These are phyloP conservation scores for Bos taurus DNA, from an alignment of 2,113 vertebrate genomes.

Conservation along the genomic window DNA sequence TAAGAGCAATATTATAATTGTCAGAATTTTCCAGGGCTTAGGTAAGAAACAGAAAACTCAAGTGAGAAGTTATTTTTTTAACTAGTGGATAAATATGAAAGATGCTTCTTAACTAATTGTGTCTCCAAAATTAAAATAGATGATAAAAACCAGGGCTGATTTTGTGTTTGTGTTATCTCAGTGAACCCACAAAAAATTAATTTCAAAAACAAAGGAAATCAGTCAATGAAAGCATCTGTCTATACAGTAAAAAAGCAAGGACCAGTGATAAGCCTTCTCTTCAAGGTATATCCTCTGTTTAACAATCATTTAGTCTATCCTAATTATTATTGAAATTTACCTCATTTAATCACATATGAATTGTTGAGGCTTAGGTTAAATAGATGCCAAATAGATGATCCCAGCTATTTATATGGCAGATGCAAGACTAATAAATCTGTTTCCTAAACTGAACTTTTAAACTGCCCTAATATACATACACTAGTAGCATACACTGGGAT, in stretches of 20 bases:
- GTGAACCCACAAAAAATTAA: not conserved
- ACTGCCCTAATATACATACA: not conserved
- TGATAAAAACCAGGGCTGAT: not conserved
- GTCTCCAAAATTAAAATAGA: not conserved
- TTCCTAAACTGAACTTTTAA: not conserved
- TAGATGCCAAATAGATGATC: not conserved
- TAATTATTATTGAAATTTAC: not conserved
- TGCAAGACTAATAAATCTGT: not conserved
- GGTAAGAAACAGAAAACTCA: not conserved
- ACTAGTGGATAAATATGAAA: not conserved
- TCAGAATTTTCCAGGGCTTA: not conserved
- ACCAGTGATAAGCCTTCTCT: not conserved
- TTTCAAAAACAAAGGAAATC: not conserved
- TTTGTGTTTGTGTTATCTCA: not conserved
- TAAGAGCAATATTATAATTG: not conserved
- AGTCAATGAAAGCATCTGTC: not conserved
- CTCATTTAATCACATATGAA: not conserved
- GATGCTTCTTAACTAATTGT: not conserved
- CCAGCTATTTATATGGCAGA: not conserved
- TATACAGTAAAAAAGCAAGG: not conserved
- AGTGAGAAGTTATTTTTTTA: not conserved
- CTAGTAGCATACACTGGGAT: not conserved
- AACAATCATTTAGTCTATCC: not conserved
- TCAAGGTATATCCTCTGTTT: not conserved
- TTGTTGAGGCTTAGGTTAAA: not conserved